Evolutionary conservation across 2,888 invertebrate genomes (phyloP).

Genomic region (Erannis defoliaria): DNA sequence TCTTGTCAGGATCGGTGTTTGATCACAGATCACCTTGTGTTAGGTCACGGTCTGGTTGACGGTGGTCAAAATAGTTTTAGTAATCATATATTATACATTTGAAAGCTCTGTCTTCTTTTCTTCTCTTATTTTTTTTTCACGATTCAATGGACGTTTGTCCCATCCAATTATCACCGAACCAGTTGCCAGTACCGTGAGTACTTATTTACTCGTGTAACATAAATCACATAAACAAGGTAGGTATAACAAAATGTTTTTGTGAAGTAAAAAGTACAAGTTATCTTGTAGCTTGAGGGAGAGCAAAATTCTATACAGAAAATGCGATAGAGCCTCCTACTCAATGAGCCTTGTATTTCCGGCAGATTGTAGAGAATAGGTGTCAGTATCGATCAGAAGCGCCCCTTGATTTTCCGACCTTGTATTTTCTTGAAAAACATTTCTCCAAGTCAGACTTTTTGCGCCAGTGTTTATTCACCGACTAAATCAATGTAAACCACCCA

Average conservation of each 20-base stretch:
- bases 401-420: constrained; percentile 30
- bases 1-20: too few species aligned
- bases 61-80: too few species aligned
- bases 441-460: constrained; percentile 5
- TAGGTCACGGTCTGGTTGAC: too few species aligned
- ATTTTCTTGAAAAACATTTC: constrained; percentile 21
- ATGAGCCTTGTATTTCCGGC: constrained; percentile 16
- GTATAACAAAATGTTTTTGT: neutral
- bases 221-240: too few species aligned
- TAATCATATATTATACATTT: too few species aligned
- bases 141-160: too few species aligned
- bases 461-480: constrained; percentile 4
- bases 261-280: neutral
- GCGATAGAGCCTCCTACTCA: constrained; percentile 14
- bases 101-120: too few species aligned
- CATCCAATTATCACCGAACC: too few species aligned
- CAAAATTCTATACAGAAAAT: constrained; percentile 11
- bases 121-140: too few species aligned
- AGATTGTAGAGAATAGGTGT: constrained; percentile 21
- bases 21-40: too few species aligned
- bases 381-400: constrained; percentile 27
- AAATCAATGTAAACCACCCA: constrained; percentile 22
- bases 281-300: constrained; percentile 7
- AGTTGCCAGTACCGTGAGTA: too few species aligned
- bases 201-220: too few species aligned